Evolutionary conservation across 2,113 vertebrate genomes (phyloP), one percentile per base, ranked within the genome.

Genomic region (Burhinus bistriatus): DNA sequence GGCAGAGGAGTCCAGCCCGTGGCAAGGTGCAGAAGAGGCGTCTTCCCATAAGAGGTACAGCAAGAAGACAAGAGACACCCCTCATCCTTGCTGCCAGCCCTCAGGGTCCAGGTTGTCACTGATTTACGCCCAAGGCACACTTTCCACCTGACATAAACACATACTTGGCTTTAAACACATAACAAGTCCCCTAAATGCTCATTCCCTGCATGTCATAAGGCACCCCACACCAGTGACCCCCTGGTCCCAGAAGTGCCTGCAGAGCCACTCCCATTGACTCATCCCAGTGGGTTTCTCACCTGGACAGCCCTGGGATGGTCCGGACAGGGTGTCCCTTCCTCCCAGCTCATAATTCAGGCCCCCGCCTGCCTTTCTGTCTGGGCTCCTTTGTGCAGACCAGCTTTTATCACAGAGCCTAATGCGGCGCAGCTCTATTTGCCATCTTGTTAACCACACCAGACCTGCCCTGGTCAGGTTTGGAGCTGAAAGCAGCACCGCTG

Each of bases 321-420:
- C 1, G 1, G 34, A 40, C n/a, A 23, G 22, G 9, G 26, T 16
- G 44, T 26, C 44, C 34, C 44, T 77, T 58, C 51, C 78, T 88
- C 42, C 29, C 49, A 40, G 36, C 23, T 15, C 6, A 0, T 32
- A 42, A 57, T 44, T 64, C 1, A 0, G n/a, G 49, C 27, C 49
- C n/a, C 59, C 5, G 11, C 59, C 47, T 34, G 42, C 68, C 73
- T 55, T 62, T 25, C 4, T 57, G 65, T 72, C 47, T 0, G 2
- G 9, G 32, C 49, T 42, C 9, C 61, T 51, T 51, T 19, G 18
- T 21, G 36, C 30, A 17, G 65, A 54, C 6, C 54, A 57, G 54
- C 54, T 64, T 87, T 42, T 25, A 29, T 16, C 55, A 6, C 52
- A 17, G 3, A 32, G 5, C 27, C 45, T 20, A 6, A 29, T 11